Percentiles rank a stretch among this genome's conserved stretches.
phyloP scores from a whole-genome alignment of 2,113 vertebrate species.

The Machaerirhynchus nigripectus region DNA sequence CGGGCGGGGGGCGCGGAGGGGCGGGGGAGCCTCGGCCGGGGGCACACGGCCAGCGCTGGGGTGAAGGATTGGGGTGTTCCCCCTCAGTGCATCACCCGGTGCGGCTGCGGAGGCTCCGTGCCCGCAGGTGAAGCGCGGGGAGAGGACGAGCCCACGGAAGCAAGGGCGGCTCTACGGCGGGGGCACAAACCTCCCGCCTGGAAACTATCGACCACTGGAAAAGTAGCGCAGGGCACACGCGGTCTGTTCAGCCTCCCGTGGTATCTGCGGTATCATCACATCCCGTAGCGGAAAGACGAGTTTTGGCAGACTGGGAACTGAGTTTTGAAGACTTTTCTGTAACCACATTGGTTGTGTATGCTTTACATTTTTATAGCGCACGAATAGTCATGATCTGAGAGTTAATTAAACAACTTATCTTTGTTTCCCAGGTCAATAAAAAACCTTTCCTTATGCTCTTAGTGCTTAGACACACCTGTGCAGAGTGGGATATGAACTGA shows the following conservation, averaged over 20 bases:
- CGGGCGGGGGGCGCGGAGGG: not conserved
- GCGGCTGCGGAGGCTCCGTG: not conserved
- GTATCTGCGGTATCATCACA: rapidly evolving
- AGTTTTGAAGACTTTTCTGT: not conserved
- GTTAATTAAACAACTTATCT: not conserved
- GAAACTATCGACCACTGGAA: rapidly evolving
- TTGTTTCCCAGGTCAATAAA: not conserved
- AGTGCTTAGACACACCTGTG: not conserved
- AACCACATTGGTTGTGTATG: rapidly evolving
- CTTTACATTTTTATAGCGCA: rapidly evolving
- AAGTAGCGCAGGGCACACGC: rapidly evolving
- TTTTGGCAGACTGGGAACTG: not conserved
- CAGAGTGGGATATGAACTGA: not conserved
- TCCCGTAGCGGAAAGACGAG: not conserved
- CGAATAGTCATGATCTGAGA: rapidly evolving
- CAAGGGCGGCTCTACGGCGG: not conserved
- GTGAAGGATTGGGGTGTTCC: not conserved
- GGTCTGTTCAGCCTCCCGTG: rapidly evolving
- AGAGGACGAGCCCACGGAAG: not conserved
- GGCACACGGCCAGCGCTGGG: not conserved
- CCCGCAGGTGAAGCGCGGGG: not conserved
- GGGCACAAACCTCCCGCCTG: not conserved
- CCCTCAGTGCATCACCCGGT: rapidly evolving
- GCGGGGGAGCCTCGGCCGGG: not conserved
- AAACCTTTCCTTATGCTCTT: not conserved